Evolutionary conservation across 2,113 vertebrate species (phyloP).

Genomic region (Jaculus jaculus): DNA sequence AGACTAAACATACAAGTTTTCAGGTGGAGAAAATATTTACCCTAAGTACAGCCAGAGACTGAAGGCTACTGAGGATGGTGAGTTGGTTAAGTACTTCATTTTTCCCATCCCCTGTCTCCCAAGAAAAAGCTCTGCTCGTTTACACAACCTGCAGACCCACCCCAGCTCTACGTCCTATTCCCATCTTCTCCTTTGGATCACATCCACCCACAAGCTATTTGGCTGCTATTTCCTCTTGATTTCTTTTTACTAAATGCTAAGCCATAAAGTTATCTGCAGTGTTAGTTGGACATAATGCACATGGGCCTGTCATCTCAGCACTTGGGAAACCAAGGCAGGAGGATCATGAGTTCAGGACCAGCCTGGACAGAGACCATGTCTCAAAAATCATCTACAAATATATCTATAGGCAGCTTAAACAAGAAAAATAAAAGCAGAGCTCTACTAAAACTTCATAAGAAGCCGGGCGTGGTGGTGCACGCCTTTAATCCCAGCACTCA

Average conservation of each 20-base stretch:
- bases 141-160: not conserved
- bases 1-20: not conserved
- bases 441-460: not conserved
- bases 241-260: constrained; percentile 4
- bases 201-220: not conserved
- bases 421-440: not conserved
- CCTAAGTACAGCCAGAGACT: not conserved
- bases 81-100: not conserved
- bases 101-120: not conserved
- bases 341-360: not conserved
- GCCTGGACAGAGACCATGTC: not conserved
- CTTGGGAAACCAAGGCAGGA: not conserved
- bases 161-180: not conserved
- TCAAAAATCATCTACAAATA: not conserved
- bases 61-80: not conserved
- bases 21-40: not conserved
- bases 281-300: not conserved
- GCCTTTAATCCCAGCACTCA: too few species aligned
- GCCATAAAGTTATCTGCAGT: constrained; percentile 1
- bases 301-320: not conserved
- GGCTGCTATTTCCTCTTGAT: not conserved
- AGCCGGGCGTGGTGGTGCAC: too few species aligned
- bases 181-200: not conserved
- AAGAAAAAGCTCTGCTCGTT: not conserved
- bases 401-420: not conserved